Evolutionary conservation across 1,140 invertebrate species (phyloP).

Genomic region (Macrosteles quadrilineatus): DNA sequence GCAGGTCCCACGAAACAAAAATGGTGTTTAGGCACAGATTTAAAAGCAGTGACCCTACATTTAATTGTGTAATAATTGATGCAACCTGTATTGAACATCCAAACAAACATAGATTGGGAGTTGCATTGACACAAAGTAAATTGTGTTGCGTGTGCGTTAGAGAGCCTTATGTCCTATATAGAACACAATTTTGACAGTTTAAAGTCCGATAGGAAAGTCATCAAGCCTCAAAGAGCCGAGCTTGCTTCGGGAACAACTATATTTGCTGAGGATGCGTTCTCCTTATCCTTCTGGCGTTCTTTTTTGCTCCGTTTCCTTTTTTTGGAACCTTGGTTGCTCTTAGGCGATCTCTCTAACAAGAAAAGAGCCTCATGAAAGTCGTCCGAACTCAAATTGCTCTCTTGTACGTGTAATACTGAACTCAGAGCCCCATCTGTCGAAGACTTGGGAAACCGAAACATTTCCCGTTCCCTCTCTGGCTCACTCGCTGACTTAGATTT

Average conservation of each 20-base stretch:
- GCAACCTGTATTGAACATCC: neutral
- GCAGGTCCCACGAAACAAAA: too few relatives aligned
- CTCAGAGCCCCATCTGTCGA: conserved; percentile 60
- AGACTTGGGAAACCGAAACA: conserved; percentile 60
- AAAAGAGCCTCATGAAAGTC: conserved; percentile 64
- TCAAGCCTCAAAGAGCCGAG: conserved; percentile 20
- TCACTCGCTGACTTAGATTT: conserved; percentile 52
- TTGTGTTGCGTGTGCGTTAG: neutral
- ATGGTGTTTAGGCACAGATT: neutral
- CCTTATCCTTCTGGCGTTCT: conserved; percentile 27
- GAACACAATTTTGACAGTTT: neutral
- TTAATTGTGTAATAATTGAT: neutral
- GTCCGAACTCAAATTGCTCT: conserved; percentile 60
- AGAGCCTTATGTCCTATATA: neutral
- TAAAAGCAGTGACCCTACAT: neutral
- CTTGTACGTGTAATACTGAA: conserved; percentile 61
- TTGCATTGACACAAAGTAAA: neutral
- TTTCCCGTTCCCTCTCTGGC: conserved; percentile 55
- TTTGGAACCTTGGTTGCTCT: conserved; percentile 41
- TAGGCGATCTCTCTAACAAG: conserved; percentile 57
- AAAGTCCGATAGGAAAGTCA: neutral
- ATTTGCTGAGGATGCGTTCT: conserved; percentile 12
- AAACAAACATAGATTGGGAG: neutral
- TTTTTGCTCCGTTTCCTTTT: conserved; percentile 28
- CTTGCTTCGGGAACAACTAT: conserved; percentile 27